Evolutionary conservation across 2,113 vertebrate genomes (phyloP).

Genomic region (Lepisosteus oculatus): DNA sequence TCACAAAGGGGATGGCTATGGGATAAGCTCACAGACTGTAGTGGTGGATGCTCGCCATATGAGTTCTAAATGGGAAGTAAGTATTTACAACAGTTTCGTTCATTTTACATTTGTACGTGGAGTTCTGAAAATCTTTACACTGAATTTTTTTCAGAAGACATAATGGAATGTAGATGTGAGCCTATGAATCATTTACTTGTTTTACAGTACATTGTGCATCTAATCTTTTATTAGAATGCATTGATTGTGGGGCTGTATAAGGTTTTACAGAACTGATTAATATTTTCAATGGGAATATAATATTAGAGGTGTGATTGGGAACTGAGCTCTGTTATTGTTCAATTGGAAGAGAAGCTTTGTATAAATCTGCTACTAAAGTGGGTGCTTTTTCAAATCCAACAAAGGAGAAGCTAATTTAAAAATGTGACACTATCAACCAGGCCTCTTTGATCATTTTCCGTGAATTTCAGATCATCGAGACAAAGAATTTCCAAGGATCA

Average conservation of each 20-base stretch:
- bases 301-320: background rate
- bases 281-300: too few relatives aligned
- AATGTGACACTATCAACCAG: background rate
- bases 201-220: background rate
- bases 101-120: too few relatives aligned
- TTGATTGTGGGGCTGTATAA: too few relatives aligned
- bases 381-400: background rate
- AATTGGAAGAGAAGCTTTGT: slow-evolving; percentile 5
- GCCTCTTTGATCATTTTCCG: background rate
- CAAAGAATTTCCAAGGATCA: slow-evolving; percentile 33
- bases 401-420: background rate
- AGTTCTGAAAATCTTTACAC: background rate
- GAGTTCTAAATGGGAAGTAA: slow-evolving; percentile 42
- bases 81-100: background rate
- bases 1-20: slow-evolving; percentile 48
- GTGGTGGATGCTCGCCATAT: slow-evolving; percentile 48
- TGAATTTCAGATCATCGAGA: slow-evolving; percentile 28
- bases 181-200: background rate
- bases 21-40: slow-evolving; percentile 44
- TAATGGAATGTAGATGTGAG: background rate
- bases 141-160: background rate
- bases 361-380: background rate
- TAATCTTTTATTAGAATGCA: too few relatives aligned
- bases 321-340: slow-evolving; percentile 4
- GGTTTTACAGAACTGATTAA: too few relatives aligned